phyloP scores from a whole-genome alignment of 2,888 invertebrate species.

The Drosophila monieri region DNA sequence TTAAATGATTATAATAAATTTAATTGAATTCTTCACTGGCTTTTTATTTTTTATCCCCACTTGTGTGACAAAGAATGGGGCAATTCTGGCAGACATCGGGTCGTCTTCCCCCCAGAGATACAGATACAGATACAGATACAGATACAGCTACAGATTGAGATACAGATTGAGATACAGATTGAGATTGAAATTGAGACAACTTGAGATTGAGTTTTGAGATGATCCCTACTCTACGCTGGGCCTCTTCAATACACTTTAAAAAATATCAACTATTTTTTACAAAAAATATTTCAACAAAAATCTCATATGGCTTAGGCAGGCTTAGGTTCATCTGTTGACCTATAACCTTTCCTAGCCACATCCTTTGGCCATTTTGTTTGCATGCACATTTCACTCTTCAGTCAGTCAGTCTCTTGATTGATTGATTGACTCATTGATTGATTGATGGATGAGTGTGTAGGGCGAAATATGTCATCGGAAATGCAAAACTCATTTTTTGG shows the following conservation, averaged over 20 bases:
- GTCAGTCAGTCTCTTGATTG: constrained; percentile 42
- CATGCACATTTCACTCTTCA: constrained; percentile 36
- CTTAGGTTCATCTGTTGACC: not conserved
- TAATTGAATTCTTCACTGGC: constrained; percentile 61
- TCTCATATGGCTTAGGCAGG: not conserved
- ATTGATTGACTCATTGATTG: constrained; percentile 37
- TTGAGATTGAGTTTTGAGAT: constrained; percentile 39
- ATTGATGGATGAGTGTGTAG: constrained; percentile 42
- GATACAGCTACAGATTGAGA: constrained; percentile 6
- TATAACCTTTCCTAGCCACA: constrained; percentile 10
- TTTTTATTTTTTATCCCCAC: not conserved
- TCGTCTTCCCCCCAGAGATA: constrained; percentile 7
- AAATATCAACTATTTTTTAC: not conserved
- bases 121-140: not conserved
- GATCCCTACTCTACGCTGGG: constrained; percentile 14
- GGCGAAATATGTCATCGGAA: constrained; percentile 33
- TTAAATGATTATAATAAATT: constrained; percentile 68
- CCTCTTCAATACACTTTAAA: constrained; percentile 12
- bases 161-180: constrained; percentile 7
- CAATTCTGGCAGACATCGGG: constrained; percentile 33
- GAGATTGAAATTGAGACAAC: constrained; percentile 37
- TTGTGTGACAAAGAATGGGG: constrained; percentile 1
- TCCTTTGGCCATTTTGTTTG: constrained; percentile 37
- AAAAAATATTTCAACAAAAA: no score
- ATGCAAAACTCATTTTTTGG: constrained; percentile 11